phyloP scores from a whole-genome alignment of 2,888 invertebrate genomes.

The Pegoplata infirma region DNA sequence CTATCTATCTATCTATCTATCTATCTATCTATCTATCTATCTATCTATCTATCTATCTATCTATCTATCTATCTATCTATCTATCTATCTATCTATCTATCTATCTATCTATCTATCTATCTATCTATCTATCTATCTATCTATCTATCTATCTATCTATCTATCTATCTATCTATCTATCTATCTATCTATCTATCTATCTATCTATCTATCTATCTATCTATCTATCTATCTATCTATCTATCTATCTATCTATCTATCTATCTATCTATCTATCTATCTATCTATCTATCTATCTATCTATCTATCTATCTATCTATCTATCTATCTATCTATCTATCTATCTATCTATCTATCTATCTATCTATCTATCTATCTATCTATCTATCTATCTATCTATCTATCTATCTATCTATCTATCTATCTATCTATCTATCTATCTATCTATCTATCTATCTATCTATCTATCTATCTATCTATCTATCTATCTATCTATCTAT shows the following conservation, averaged over 20 bases:
- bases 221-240: neutral
- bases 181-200: neutral
- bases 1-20: neutral
- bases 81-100: neutral
- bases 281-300: neutral
- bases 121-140: neutral
- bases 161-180: neutral
- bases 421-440: neutral
- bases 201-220: neutral
- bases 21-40: neutral
- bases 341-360: neutral
- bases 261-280: neutral
- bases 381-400: neutral
- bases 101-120: neutral
- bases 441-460: neutral
- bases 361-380: neutral
- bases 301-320: neutral
- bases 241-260: neutral
- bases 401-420: neutral
- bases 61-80: neutral
- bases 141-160: neutral
- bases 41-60: neutral
- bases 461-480: neutral
- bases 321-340: neutral
- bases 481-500: neutral